Evolutionary conservation across 2,888 invertebrate species (phyloP), one percentile per base, ranked within the genome.

Genomic region (Nipponacmea schrenckii): DNA sequence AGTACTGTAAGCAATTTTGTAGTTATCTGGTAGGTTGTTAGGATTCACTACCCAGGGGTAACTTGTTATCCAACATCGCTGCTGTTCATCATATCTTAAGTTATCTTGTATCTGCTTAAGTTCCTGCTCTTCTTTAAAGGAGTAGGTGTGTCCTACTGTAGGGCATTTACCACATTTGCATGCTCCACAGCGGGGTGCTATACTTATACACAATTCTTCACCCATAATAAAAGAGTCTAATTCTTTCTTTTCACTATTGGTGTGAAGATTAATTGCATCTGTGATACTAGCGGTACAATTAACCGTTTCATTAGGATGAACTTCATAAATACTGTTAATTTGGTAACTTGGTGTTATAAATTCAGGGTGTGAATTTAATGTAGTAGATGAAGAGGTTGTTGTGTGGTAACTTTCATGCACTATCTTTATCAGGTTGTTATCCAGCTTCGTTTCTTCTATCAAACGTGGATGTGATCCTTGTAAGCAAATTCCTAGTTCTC

Each of bases 61-160:
- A 20, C 56, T 71, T 7, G 67, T 67, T 1, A 62, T 62, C 71
- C 71, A 71, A 24, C 62, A 45, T 20, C 62, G 1, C 20, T 62
- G n/a, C 0, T 26, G 64, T 48, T 46, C n/a, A 20, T 71, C 71
- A 63, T 64, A 68, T 0, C 8, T 1, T 24, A 71, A 64, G 64
- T 68, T 71, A 24, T 48, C 48, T 26, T 50, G 46, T 26, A 71
- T 68, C 45, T 68, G 63, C 10, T 48, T 7, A 8, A 71, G 67
- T 24, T 71, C 71, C 26, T 71, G 71, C 20, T 67, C 68, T 45
- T 71, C 71, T 71, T 46, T 62, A 39, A 71, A 71, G 20, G 68
- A 71, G 46, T 68, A 68, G 39, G 67, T 71, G 45, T 71, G 71
- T 3, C 71, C 71, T 39, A 64, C 64, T 10, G 46, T 70, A 5